phyloP scores from a whole-genome alignment of 2,888 invertebrate genomes.

The Andrena minutula region DNA sequence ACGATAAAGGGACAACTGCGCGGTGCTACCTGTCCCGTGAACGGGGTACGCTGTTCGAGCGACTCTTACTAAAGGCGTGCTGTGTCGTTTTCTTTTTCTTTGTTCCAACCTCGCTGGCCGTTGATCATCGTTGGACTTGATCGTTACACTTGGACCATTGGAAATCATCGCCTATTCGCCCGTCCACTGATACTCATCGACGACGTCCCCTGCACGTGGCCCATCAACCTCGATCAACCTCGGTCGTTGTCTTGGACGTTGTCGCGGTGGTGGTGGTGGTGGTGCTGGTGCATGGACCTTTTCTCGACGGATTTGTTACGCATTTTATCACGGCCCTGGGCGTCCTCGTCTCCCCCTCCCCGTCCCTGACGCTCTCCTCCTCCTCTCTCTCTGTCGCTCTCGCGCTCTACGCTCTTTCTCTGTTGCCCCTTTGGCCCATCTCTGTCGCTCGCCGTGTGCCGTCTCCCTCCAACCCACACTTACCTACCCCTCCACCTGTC shows the following conservation, averaged over 20 bases:
- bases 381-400: background rate
- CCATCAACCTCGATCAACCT: conserved; percentile 47
- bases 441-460: conserved; percentile 25
- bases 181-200: conserved; percentile 33
- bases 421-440: conserved; percentile 59
- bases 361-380: background rate
- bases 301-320: conserved; percentile 66
- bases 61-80: conserved; percentile 62
- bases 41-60: background rate
- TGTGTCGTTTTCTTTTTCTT: conserved; percentile 68
- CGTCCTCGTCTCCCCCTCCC: conserved; percentile 62
- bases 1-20: background rate
- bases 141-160: conserved; percentile 23
- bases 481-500: conserved; percentile 81
- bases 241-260: conserved; percentile 48
- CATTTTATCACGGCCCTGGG: conserved; percentile 69
- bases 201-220: conserved; percentile 68
- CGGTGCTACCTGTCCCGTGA: background rate
- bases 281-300: conserved; percentile 65
- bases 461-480: conserved; percentile 78
- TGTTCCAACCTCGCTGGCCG: conserved; percentile 48
- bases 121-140: conserved; percentile 28
- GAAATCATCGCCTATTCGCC: conserved; percentile 25
- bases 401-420: conserved; percentile 37
- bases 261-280: conserved; percentile 49